Evolutionary conservation across 2,113 vertebrate genomes (phyloP), one percentile per base, ranked within the genome.

Genomic region (Zootoca vivipara): DNA sequence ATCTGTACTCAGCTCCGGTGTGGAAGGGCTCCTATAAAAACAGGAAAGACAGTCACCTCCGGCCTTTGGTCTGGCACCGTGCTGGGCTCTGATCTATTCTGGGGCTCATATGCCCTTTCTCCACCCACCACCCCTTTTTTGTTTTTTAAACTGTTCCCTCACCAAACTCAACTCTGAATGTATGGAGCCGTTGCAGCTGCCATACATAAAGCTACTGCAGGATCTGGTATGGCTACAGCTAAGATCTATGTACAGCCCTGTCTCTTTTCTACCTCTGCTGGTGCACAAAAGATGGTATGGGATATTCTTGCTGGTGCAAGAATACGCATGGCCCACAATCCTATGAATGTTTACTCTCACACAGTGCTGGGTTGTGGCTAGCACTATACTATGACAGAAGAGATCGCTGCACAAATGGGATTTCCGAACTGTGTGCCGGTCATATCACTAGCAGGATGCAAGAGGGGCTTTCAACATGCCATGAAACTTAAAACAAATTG

Each of bases 1-100:
- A 35, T 99, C 99, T 1, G 98, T 96, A 96, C 98, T 99, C 96
- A 99, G 96, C 94, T 99, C 99, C 40, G 98, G 98, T 15, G 99
- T 99, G 69, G 98, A 99, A 3, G 99, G 98, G 94, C 98, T 99
- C 96, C 98, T 99, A 79, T 16, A 91, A 89, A 96, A 81, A 96
- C 40, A 87, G 85, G 22, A 85, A 46, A 13, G 1, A 90, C 77
- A 93, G 70, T 86, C 92, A 18, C 26, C 3, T 8, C 46, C 46
- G 46, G 9, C 67, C 90, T 65, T 78, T 58, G 38, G 42, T 72
- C 84, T 56, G 1, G 83, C 30, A 88, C 42, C 78, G 40, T 1
- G 12, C 87, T 9, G 26, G 12, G 79, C 10, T 85, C 22, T 40
- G 22, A 81, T 1, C 86, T 67, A 75, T 26, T 62, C 28, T 74